Conservation (phyloP, 92 coral and sea anemone genomes). For the Actinernus sp. region DNA sequence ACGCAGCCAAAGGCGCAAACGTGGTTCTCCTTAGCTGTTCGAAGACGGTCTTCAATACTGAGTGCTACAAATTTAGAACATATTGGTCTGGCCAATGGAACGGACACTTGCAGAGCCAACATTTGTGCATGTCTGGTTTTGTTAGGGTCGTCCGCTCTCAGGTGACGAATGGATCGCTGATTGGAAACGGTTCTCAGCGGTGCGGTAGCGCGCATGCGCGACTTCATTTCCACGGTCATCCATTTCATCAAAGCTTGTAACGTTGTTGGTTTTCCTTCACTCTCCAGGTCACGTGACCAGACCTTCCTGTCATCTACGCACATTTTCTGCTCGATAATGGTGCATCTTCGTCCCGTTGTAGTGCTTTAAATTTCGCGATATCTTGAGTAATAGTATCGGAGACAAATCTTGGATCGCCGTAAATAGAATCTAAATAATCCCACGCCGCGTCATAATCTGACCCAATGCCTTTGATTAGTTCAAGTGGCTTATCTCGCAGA, state of each 20-base stretch:
- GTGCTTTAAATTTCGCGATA: too few species aligned
- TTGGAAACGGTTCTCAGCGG: conserved; percentile 23
- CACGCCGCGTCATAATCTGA: conserved; percentile 67
- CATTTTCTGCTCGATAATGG: conserved; percentile 56
- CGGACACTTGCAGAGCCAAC: conserved; percentile 65
- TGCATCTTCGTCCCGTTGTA: too few species aligned
- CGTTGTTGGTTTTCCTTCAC: conserved; percentile 51
- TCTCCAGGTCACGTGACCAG: too few species aligned
- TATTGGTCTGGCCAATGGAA: conserved; percentile 74
- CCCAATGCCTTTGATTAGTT: conserved; percentile 66
- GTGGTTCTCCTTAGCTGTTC: conserved; percentile 51
- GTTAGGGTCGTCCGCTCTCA: neutral
- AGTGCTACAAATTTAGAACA: conserved; percentile 49
- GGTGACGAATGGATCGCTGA: conserved; percentile 17
- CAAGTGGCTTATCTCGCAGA: conserved; percentile 58
- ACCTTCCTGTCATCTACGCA: conserved; percentile 49
- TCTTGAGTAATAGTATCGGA: too few species aligned
- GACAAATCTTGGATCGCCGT: too few species aligned
- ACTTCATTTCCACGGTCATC: conserved; percentile 60
- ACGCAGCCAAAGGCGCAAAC: conserved; percentile 58
- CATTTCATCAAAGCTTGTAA: conserved; percentile 42
- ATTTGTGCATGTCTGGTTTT: conserved; percentile 31
- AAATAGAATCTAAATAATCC: too few species aligned
- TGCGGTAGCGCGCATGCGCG: too few species aligned
- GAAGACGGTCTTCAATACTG: conserved; percentile 48